Base-by-base conservation (phyloP, 2,888 invertebrate genomes). In the Orthosia gothica region DNA sequence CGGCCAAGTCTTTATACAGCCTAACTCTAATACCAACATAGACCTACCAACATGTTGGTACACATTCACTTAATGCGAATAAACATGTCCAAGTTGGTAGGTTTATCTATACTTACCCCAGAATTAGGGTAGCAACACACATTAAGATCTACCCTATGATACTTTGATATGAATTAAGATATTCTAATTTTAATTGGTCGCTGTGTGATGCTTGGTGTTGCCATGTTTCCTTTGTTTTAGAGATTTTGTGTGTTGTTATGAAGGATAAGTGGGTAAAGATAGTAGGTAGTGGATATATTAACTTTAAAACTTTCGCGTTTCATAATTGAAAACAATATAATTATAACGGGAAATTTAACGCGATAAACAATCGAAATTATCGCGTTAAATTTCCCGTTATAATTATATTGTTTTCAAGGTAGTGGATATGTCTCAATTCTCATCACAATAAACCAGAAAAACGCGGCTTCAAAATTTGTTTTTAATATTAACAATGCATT, bases 141-240 rank as follows among this genome's bases (percentile, higher is more conserved):
- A 95, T 96, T 96, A 96, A 96, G 96, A 96, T 96, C 95, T 97
- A 94, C 96, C 95, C 96, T 90, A 40, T 40, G 96, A 96, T 96
- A 95, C 93, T 94, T 94, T 93, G 97, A 97, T 97, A 97, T 97
- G 97, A 97, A 97, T 97, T 97, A 97, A 97, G 97, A 97, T 97
- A 97, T 97, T 97, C 97, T 97, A 97, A 97, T 97, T 97, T 95
- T 96, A 96, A 96, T 95, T 96, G 96, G 90, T 83, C 63, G 88
- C 82, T 71, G 84, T 52, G 84, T 83, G 86, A 88, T 86, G 88
- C 68, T 81, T 81, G 74, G 88, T 91, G 90, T 89, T 90, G 88
- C 89, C 87, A 87, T 40, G 85, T 84, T 84, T 82, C 76, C 79
- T 82, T 86, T 86, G 87, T 85, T 89, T 86, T 76, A 74, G 74